Base-by-base conservation (phyloP, 2,888 invertebrate genomes). In the Cerastis leucographa region DNA sequence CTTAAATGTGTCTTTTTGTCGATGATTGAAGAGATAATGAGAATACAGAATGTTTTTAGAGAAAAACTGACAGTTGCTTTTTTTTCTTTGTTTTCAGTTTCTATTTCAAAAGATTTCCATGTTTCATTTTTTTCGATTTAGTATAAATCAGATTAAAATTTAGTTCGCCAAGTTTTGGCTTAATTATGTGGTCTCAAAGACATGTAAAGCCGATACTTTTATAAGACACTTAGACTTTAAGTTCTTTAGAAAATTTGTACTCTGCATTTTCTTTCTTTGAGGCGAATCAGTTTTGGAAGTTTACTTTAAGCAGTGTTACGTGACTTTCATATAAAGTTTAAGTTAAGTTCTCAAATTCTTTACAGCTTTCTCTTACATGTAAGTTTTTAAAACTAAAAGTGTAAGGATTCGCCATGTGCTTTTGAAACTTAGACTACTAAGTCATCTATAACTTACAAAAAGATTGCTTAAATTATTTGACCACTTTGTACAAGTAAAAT, bases 291-390 rank as follows among this genome's bases (percentile, higher is more conserved):
- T 69, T 69, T 61, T 40, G 12, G 65, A 68, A 64, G 46, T 72
- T 78, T 46, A 46, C 56, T 25, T 54, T 61, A 78, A 42, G 35
- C 22, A 22, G 17, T 22, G 19, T 35, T 51, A 78, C 9, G 54
- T 44, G 35, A 72, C 69, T 72, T 78, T 68, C 9, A 17, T 29
- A 35, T n/a, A 51, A 66, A 76, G 19, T 78, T 83, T 42, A 22
- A 51, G 49, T 62, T 35, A 25, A 82, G 56, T 68, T 64, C n/a
- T 54, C 11, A 51, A 49, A 61, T 69, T 49, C 35, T 51, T 42
- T 25, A n/a, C 1, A 78, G 54, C 74, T 74, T 68, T 51, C 54
- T 12, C 22, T 44, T 29, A 54, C 61, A 14, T 25, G 66, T 40
- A 66, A 71, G n/a, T 59, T 68, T 42, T 56, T 0, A 49, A 56